phyloP scores from a whole-genome alignment of 2,888 invertebrate genomes.

The Pollenia griseotomentosa region DNA sequence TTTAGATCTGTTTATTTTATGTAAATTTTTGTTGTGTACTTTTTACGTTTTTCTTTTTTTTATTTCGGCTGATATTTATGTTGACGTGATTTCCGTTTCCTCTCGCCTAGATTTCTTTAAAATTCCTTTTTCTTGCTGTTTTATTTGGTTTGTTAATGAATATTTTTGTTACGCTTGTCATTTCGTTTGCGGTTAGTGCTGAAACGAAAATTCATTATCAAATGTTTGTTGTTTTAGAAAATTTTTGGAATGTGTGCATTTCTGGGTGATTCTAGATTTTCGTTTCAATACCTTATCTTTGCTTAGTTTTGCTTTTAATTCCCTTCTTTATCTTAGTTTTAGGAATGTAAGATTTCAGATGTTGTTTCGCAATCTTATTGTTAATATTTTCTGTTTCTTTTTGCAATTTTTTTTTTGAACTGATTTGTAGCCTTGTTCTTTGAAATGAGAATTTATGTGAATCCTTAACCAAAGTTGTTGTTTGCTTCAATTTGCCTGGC shows the following conservation, averaged over 20 bases:
- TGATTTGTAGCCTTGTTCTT: slow-evolving; percentile 21
- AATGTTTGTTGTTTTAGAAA: not conserved
- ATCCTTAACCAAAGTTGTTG: slow-evolving; percentile 16
- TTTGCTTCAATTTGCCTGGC: slow-evolving; percentile 25
- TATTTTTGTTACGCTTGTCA: not conserved
- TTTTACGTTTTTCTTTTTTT: not conserved
- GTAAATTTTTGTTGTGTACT: not conserved
- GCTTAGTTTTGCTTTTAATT: not conserved
- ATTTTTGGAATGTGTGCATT: not conserved
- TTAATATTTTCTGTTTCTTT: slow-evolving; percentile 12
- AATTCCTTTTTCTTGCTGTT: not conserved
- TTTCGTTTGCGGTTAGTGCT: slow-evolving; percentile 38
- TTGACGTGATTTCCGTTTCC: slow-evolving; percentile 60
- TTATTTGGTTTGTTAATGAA: slow-evolving; percentile 9
- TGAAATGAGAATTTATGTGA: slow-evolving; percentile 44
- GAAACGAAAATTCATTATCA: not conserved
- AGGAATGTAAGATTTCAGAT: not conserved
- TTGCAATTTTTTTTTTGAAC: not conserved
- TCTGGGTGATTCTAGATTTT: not conserved
- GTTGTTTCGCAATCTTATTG: not conserved
- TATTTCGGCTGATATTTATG: slow-evolving; percentile 21
- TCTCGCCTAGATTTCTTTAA: slow-evolving; percentile 8
- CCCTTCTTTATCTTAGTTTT: not conserved
- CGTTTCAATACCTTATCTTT: slow-evolving; percentile 6
- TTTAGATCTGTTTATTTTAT: not conserved